A percentile compares a stretch with the other conserved stretches of the same genome.
Conservation (phyloP, 1,140 invertebrate genomes). For the Leguminivora glycinivorella region DNA sequence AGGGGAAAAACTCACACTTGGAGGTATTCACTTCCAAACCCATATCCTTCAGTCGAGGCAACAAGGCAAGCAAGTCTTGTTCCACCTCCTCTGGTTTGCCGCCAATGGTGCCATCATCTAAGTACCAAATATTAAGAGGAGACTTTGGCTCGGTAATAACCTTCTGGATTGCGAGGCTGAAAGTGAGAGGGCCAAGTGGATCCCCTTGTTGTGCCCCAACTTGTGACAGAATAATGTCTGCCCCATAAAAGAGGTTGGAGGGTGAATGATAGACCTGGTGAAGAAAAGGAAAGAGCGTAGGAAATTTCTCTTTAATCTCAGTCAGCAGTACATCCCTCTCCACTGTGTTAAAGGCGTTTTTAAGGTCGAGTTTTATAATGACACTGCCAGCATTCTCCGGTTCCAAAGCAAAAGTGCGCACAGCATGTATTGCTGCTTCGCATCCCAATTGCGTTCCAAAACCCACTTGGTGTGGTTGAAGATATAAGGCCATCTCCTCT, state of each 20-base stretch:
- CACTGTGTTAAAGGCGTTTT: constrained; percentile 10
- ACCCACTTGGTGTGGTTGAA: neutral
- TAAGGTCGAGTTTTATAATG: neutral
- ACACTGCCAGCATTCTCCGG: neutral
- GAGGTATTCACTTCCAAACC: neutral
- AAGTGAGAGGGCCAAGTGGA: neutral
- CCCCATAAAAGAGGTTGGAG: neutral
- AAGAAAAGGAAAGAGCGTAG: neutral
- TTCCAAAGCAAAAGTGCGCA: neutral
- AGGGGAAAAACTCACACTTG: neutral
- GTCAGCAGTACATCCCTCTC: neutral
- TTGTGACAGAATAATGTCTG: neutral
- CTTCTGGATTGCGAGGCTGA: neutral
- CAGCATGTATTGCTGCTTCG: no score
- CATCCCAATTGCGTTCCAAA: neutral
- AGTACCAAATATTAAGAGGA: neutral
- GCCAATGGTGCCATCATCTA: no score
- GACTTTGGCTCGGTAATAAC: neutral
- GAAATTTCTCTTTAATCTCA: neutral
- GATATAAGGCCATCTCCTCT: neutral
- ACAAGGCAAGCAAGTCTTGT: neutral
- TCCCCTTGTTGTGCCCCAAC: neutral
- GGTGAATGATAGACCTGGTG: neutral
- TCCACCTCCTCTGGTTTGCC: neutral
- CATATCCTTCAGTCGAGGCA: neutral